Percentiles rank a stretch among this genome's conserved stretches.
These are phyloP conservation scores for Muscina levida DNA, from an alignment of 2,888 invertebrate genomes.

Conservation along the genomic window DNA sequence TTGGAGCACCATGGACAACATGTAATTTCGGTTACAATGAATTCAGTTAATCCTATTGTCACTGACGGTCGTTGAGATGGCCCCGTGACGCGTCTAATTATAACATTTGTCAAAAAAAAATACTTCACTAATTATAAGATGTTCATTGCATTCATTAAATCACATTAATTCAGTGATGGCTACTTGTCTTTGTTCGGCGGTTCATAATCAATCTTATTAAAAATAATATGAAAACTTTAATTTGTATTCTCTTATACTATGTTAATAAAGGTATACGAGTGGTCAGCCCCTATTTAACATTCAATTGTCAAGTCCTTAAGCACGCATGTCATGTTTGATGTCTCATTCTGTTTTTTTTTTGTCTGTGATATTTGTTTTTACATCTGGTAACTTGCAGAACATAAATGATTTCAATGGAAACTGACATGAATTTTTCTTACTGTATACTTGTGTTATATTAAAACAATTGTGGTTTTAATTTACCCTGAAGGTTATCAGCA, in stretches of 20 bases:
- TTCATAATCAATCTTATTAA: slow-evolving; percentile 8
- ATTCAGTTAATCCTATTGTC: slow-evolving; percentile 24
- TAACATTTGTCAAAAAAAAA: slow-evolving; percentile 25
- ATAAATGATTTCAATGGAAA: slow-evolving; percentile 34
- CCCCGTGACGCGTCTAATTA: slow-evolving; percentile 39
- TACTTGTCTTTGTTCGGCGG: neutral
- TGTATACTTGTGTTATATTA: slow-evolving; percentile 9
- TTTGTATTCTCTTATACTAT: no score
- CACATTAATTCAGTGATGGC: slow-evolving; percentile 40
- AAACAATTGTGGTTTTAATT: slow-evolving; percentile 55
- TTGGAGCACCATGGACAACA: neutral
- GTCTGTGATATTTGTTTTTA: slow-evolving; percentile 28
- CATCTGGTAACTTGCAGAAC: slow-evolving; percentile 29
- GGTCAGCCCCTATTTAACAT: no score
- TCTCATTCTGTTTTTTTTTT: slow-evolving; percentile 4
- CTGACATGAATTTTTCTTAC: neutral
- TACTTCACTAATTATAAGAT: slow-evolving; percentile 22
- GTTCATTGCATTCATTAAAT: slow-evolving; percentile 2
- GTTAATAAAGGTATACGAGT: no score
- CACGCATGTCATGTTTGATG: slow-evolving; percentile 18
- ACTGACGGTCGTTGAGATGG: neutral
- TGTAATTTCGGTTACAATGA: slow-evolving; percentile 6
- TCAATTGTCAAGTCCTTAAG: slow-evolving; percentile 46
- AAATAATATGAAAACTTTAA: slow-evolving; percentile 2
- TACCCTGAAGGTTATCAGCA: slow-evolving; percentile 51